A percentile compares a stretch with the other conserved stretches of the same genome.
Conservation (phyloP, 2,888 invertebrate species). For the Sinhomidia bicolor region DNA sequence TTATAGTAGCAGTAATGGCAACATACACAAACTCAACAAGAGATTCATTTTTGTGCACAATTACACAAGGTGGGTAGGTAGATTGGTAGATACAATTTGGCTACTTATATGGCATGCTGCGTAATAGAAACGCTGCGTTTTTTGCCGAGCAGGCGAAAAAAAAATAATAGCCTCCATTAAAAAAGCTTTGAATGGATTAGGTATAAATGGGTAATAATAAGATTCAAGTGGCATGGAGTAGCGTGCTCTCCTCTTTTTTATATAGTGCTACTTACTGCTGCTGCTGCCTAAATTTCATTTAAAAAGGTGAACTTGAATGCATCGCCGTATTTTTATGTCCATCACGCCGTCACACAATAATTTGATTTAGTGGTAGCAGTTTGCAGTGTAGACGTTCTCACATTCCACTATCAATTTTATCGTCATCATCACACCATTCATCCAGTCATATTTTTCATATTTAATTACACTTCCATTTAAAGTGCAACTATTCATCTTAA, state of each 20-base stretch:
- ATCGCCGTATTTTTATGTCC: constrained; percentile 31
- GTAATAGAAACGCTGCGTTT: too few relatives aligned
- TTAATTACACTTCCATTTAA: constrained; percentile 69
- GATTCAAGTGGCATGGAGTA: constrained; percentile 33
- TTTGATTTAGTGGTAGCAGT: constrained; percentile 19
- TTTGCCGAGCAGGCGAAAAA: too few relatives aligned
- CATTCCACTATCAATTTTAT: constrained; percentile 41
- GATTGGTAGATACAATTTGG: too few relatives aligned
- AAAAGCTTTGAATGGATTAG: constrained; percentile 37
- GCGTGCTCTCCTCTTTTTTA: constrained; percentile 32
- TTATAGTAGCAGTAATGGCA: background rate
- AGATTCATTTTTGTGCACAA: constrained; percentile 47
- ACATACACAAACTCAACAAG: too few relatives aligned
- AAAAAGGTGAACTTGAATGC: constrained; percentile 41
- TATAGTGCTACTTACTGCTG: constrained; percentile 16
- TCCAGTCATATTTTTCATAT: constrained; percentile 48
- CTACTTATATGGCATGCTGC: constrained; percentile 35
- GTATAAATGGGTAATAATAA: constrained; percentile 8
- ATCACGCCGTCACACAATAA: constrained; percentile 44
- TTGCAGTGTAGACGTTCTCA: background rate
- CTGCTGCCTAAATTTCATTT: constrained; percentile 31
- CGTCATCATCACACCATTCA: background rate
- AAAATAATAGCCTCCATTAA: constrained; percentile 48
- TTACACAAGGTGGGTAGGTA: background rate
- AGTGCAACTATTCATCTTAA: constrained; percentile 38